Evolutionary conservation across 37 sponge, comb jelly and placozoan genomes (phyloP), one percentile per base, ranked within the genome.

Genomic region (Crambe crambe): DNA sequence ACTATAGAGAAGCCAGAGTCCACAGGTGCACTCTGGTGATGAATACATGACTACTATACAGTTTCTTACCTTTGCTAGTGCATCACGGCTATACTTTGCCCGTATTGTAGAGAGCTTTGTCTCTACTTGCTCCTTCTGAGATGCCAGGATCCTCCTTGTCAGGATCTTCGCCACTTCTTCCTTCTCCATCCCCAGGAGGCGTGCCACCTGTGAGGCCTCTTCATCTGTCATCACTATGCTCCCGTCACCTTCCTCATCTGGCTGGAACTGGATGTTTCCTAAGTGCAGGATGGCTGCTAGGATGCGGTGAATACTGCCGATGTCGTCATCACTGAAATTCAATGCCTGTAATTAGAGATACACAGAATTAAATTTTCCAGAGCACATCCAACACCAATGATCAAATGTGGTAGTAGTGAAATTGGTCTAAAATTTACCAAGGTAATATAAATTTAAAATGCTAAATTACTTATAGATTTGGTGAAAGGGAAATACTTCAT

Each of bases 261-360:
- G 29, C 15, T 17, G 70, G 9, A 91, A 30, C 65, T 87, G 58
- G 57, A 88, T 65, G 42, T 91, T 83, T 9, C 92, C 88, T 1
- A 91, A 81, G 74, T 87, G 88, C 2, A 91, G 57, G 39, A 82
- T 83, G 39, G 89, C 92, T 21, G 85, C 92, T 17, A 87, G 59
- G 31, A 84, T 38, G 38, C 72, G 73, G 64, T 57, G 78, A n/a
- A 87, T 79, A 6, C 70, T 60, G 15, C 30, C n/a, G 42, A 67
- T 78, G 35, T 87, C 88, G 20, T 83, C 80, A 20, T 27, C 39
- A 22, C 44, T 37, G 58, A 91, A 86, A 0, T 72, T 63, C 35
- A 91, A 58, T 2, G 81, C 30, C 92, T 91, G n/a, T n/a, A n/a
- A n/a, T n/a, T n/a, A 39, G 36, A 34, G 22, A 37, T 74, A 59